These are phyloP conservation scores for Platichthys flesus DNA, from an alignment of 2,113 vertebrate genomes.

Conservation along the genomic window DNA sequence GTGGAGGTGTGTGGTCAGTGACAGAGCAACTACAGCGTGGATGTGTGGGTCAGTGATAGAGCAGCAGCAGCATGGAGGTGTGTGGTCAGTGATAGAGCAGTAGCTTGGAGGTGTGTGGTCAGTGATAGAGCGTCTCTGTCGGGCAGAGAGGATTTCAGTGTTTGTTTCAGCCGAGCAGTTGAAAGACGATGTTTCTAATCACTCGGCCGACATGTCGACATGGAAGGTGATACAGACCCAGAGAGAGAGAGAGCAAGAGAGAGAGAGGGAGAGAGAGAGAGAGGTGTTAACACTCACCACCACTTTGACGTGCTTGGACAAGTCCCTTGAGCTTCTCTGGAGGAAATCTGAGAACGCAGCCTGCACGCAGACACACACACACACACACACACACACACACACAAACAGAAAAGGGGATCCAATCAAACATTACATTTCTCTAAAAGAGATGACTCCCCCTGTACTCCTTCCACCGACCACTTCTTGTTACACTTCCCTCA, in stretches of 20 bases:
- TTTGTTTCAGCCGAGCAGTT: slow-evolving; percentile 9
- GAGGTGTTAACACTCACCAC: slow-evolving; percentile 87
- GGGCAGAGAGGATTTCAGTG: neutral
- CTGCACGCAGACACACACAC: slow-evolving; percentile 69
- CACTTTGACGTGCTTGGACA: slow-evolving; percentile 96
- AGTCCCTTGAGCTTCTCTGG: slow-evolving; percentile 94
- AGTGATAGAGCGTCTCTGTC: neutral
- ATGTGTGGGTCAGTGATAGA: too few species aligned
- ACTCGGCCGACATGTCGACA: slow-evolving; percentile 45
- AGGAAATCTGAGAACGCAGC: slow-evolving; percentile 98
- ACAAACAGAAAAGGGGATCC: neutral
- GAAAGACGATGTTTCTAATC: slow-evolving; percentile 61
- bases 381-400: too few species aligned
- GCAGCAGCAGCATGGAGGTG: too few species aligned
- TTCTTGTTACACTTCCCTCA: neutral
- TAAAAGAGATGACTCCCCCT: slow-evolving; percentile 46
- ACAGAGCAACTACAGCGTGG: too few species aligned
- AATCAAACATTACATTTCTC: slow-evolving; percentile 56
- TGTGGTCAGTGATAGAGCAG: too few species aligned
- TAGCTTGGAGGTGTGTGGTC: neutral
- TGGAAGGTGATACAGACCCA: slow-evolving; percentile 46
- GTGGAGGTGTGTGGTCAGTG: too few species aligned
- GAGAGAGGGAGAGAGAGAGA: slow-evolving; percentile 8
- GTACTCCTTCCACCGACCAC: slow-evolving; percentile 7
- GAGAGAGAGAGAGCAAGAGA: slow-evolving; percentile 7